phyloP scores from a whole-genome alignment of 1,140 invertebrate genomes.

The Harlomillsia oculata region DNA sequence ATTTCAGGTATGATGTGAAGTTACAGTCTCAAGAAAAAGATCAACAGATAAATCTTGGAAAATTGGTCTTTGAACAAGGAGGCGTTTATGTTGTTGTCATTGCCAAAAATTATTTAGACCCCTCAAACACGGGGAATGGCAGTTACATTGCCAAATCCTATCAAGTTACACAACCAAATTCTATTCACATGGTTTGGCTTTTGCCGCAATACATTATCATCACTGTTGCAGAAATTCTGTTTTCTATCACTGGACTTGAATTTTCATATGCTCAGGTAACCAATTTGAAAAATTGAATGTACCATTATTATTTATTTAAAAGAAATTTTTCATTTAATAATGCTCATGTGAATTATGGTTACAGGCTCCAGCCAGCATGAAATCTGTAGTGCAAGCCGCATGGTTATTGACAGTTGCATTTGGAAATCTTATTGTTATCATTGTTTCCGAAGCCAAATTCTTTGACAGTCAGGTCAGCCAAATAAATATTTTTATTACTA shows the following conservation, averaged over 20 bases:
- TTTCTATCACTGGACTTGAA: conserved; percentile 74
- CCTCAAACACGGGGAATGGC: background rate
- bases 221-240: conserved; percentile 55
- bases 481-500: background rate
- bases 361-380: conserved; percentile 83
- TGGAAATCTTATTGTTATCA: conserved; percentile 81
- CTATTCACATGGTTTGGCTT: conserved; percentile 32
- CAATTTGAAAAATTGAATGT: background rate
- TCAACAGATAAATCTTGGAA: background rate
- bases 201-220: conserved; percentile 44
- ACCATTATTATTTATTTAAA: background rate
- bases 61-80: background rate
- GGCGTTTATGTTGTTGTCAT: conserved; percentile 9
- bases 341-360: conserved; percentile 38
- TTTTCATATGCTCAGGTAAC: conserved; percentile 70
- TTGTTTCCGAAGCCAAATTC: conserved; percentile 61
- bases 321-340: background rate
- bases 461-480: conserved; percentile 53
- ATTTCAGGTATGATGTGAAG: conserved; percentile 4
- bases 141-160: background rate
- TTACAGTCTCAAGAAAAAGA: background rate
- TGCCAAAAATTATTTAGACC: conserved; percentile 1
- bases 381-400: conserved; percentile 75
- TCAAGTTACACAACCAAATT: conserved; percentile 22
- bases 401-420: conserved; percentile 83